A percentile compares a stretch with the other conserved stretches of the same genome.
Conservation (phyloP, 2,888 invertebrate genomes). For the Leptura quadrifasciata region DNA sequence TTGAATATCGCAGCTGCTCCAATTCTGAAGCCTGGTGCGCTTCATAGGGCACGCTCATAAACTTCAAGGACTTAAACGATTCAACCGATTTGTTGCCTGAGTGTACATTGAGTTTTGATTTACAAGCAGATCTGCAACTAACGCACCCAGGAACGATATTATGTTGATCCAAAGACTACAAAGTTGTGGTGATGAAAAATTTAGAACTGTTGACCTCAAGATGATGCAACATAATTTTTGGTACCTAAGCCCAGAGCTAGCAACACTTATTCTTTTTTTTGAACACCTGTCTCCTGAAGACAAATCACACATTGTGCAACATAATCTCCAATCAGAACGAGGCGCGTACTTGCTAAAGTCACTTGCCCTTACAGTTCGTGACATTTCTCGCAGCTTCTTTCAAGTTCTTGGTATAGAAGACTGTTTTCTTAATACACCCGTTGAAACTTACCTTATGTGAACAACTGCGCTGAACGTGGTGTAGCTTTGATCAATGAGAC, state of each 20-base stretch:
- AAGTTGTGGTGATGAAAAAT: background rate
- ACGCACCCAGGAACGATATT: background rate
- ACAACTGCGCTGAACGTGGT: too few relatives aligned
- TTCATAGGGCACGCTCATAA: background rate
- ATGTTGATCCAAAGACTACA: background rate
- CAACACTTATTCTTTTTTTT: background rate
- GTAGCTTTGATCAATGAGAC: too few relatives aligned
- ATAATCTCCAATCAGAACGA: background rate
- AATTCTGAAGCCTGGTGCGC: conserved; percentile 10
- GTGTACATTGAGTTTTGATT: background rate
- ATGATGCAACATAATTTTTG: background rate
- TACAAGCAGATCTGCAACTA: background rate
- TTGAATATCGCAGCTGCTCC: background rate
- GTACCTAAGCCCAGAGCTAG: background rate
- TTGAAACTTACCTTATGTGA: background rate
- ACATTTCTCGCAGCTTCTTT: background rate
- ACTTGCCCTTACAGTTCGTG: background rate
- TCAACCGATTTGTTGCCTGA: background rate
- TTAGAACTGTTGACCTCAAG: background rate
- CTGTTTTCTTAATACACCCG: background rate
- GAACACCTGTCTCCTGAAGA: background rate
- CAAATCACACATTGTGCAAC: background rate
- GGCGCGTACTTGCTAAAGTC: background rate
- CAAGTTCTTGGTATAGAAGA: background rate
- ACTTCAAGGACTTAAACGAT: background rate